These are phyloP conservation scores for Myzus persicae DNA, from an alignment of 1,140 invertebrate species.

Conservation along the genomic window DNA sequence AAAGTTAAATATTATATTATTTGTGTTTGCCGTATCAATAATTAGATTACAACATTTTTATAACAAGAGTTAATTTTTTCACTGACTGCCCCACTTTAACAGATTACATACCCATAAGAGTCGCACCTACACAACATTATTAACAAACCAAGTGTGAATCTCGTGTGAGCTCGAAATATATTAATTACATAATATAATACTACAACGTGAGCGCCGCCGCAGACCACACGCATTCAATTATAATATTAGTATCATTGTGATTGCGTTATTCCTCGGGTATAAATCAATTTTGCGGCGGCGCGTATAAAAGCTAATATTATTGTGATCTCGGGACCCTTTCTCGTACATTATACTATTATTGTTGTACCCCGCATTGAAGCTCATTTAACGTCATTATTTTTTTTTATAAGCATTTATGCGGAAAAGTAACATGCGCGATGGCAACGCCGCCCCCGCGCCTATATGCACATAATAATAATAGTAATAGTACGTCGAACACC, in stretches of 20 bases:
- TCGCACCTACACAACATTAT: neutral
- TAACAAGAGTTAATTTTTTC: neutral
- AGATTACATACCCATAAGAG: neutral
- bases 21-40: neutral
- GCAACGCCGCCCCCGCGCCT: too few species aligned
- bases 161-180: neutral
- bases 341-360: neutral
- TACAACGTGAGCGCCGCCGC: neutral
- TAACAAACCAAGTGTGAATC: neutral
- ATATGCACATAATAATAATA: neutral
- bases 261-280: neutral
- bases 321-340: neutral
- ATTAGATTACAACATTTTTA: neutral
- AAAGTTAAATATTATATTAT: neutral
- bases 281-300: neutral
- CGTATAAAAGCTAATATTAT: neutral
- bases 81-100: neutral
- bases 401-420: neutral
- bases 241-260: neutral
- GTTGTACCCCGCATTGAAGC: neutral
- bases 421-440: neutral
- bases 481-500: neutral
- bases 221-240: neutral
- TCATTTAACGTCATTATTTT: neutral
- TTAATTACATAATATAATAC: too few species aligned